These are phyloP conservation scores for Periparus ater DNA, from an alignment of 2,797 vertebrate species.

Conservation along the genomic window DNA sequence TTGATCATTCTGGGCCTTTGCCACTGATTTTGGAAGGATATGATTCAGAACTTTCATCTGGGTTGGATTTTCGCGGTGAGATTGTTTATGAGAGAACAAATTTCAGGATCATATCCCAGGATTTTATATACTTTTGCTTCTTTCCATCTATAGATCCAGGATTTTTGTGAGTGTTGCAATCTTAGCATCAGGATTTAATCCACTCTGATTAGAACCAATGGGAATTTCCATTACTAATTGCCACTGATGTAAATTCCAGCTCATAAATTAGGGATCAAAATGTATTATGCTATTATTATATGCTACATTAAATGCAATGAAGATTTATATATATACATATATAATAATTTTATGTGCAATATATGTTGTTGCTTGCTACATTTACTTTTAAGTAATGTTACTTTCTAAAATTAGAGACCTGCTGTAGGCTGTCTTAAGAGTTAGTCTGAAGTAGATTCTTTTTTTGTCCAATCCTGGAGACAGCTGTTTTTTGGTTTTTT, in stretches of 20 bases:
- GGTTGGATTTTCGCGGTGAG: not conserved
- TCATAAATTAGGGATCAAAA: not conserved
- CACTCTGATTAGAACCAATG: not conserved
- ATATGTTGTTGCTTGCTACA: not conserved
- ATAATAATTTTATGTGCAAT: not conserved
- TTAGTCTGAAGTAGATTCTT: not conserved
- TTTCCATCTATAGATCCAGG: not conserved
- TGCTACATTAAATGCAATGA: not conserved
- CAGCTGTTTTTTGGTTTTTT: not conserved
- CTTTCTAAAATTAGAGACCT: not conserved
- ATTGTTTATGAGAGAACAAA: not conserved
- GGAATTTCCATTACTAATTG: not conserved
- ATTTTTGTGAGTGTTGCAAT: not conserved
- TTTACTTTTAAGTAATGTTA: not conserved
- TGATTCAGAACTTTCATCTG: not conserved
- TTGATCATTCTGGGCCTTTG: not conserved
- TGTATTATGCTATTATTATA: not conserved
- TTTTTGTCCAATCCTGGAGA: not conserved
- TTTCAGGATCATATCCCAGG: not conserved
- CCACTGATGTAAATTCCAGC: not conserved
- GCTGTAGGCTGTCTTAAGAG: not conserved
- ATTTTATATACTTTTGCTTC: not conserved
- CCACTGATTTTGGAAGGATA: not conserved
- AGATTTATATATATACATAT: not conserved
- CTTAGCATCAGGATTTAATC: not conserved